phyloP scores from a whole-genome alignment of 2,888 invertebrate genomes.

The Meganola albula region DNA sequence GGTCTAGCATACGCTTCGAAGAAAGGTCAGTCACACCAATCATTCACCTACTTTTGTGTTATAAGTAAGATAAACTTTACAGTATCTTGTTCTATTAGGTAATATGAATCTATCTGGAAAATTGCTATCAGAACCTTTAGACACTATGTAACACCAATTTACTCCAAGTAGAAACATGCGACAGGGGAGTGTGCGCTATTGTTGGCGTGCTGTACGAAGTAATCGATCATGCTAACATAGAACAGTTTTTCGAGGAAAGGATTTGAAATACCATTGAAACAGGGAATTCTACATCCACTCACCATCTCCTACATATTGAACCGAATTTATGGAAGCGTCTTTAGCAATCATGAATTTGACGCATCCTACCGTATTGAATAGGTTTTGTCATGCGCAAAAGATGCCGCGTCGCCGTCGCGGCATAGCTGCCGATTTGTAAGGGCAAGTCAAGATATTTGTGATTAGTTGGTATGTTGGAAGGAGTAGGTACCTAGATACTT shows the following conservation, averaged over 20 bases:
- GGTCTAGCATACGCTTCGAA: slow-evolving; percentile 88
- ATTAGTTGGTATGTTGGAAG: no score
- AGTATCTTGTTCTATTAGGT: no score
- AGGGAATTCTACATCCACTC: slow-evolving; percentile 49
- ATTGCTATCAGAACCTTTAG: no score
- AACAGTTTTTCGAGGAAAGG: slow-evolving; percentile 14
- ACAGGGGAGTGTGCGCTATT: slow-evolving; percentile 21
- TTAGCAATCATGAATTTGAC: slow-evolving; percentile 49
- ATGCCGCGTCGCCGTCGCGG: slow-evolving; percentile 27
- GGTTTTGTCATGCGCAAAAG: slow-evolving; percentile 53
- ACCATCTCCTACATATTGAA: slow-evolving; percentile 36
- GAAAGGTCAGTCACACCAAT: slow-evolving; percentile 81
- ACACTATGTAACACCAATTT: no score
- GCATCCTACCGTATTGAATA: slow-evolving; percentile 46
- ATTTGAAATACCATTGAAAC: slow-evolving; percentile 17
- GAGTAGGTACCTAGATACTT: no score
- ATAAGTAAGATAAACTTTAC: no score
- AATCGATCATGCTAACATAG: slow-evolving; percentile 31
- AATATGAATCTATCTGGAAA: no score
- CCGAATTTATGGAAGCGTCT: slow-evolving; percentile 34
- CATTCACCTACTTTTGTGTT: no score
- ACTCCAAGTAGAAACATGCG: slow-evolving; percentile 30
- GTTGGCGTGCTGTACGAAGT: slow-evolving; percentile 24
- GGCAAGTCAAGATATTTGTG: no score
- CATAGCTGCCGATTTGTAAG: no score